Evolutionary conservation across 2,113 vertebrate species (phyloP).

Genomic region (Mola mola): DNA sequence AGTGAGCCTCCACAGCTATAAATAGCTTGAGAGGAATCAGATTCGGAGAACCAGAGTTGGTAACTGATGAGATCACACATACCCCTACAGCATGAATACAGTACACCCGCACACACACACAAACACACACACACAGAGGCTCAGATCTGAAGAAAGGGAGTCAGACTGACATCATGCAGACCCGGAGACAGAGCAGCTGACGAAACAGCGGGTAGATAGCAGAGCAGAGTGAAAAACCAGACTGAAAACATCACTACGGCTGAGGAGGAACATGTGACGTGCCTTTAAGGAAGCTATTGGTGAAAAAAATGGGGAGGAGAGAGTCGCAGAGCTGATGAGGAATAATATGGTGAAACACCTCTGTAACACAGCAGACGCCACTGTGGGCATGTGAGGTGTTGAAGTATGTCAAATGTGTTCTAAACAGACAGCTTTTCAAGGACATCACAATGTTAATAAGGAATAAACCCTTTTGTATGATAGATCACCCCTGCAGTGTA

Average conservation of each 20-base stretch:
- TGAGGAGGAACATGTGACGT: slow-evolving; percentile 32
- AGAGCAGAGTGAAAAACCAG: slow-evolving; percentile 25
- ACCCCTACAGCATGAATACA: slow-evolving; percentile 14
- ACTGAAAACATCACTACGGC: slow-evolving; percentile 18
- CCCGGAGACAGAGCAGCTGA: slow-evolving; percentile 58
- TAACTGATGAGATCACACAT: slow-evolving; percentile 77
- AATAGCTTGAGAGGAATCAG: slow-evolving; percentile 77
- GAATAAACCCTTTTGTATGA: neutral
- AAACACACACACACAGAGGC: slow-evolving; percentile 17
- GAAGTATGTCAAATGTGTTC: too few relatives aligned
- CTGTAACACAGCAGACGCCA: too few relatives aligned
- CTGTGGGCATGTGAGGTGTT: too few relatives aligned
- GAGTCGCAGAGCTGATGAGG: neutral
- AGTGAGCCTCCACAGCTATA: slow-evolving; percentile 63
- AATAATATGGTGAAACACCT: too few relatives aligned
- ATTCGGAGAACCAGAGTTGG: slow-evolving; percentile 73
- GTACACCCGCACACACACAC: slow-evolving; percentile 7
- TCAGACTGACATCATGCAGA: slow-evolving; percentile 60
- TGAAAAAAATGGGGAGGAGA: slow-evolving; percentile 4
- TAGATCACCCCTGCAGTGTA: neutral
- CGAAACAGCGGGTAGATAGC: slow-evolving; percentile 31
- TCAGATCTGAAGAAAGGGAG: slow-evolving; percentile 48
- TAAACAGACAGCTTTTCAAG: slow-evolving; percentile 30
- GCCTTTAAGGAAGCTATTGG: neutral
- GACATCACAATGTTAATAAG: slow-evolving; percentile 31